Evolutionary conservation across 2,888 invertebrate genomes (phyloP).

Genomic region (Dicyrtomina minuta): DNA sequence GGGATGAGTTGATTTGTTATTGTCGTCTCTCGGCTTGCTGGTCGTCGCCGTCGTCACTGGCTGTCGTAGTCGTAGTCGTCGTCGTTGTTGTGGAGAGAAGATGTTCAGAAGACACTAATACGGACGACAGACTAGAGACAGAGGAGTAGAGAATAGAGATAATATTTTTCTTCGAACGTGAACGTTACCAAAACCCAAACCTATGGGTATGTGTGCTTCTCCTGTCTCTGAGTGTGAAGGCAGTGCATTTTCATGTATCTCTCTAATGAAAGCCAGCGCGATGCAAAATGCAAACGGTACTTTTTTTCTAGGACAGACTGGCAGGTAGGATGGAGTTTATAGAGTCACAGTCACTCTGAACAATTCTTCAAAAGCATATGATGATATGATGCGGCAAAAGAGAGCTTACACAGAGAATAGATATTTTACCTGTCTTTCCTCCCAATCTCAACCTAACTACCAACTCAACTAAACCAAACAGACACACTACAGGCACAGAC

Average conservation of each 20-base stretch:
- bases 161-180: not conserved
- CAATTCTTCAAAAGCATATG: constrained; percentile 8
- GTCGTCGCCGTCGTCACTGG: not conserved
- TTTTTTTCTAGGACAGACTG: constrained; percentile 37
- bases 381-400: constrained; percentile 12
- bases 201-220: too few species aligned
- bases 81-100: not conserved
- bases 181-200: constrained; percentile 2
- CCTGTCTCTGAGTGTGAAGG: not conserved
- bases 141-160: not conserved
- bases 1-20: too few species aligned
- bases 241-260: not conserved
- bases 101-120: not conserved
- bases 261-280: constrained; percentile 21
- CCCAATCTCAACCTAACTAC: not conserved
- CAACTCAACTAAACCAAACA: not conserved
- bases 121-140: constrained; percentile 1
- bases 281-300: constrained; percentile 34
- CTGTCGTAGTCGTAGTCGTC: constrained; percentile 1
- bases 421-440: not conserved
- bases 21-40: not conserved
- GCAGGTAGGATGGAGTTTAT: constrained; percentile 25
- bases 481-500: not conserved
- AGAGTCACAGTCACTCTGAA: constrained; percentile 20
- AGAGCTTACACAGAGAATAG: too few species aligned